Conservation (phyloP, 2,113 vertebrate genomes). For the Hippopotamus amphibius region DNA sequence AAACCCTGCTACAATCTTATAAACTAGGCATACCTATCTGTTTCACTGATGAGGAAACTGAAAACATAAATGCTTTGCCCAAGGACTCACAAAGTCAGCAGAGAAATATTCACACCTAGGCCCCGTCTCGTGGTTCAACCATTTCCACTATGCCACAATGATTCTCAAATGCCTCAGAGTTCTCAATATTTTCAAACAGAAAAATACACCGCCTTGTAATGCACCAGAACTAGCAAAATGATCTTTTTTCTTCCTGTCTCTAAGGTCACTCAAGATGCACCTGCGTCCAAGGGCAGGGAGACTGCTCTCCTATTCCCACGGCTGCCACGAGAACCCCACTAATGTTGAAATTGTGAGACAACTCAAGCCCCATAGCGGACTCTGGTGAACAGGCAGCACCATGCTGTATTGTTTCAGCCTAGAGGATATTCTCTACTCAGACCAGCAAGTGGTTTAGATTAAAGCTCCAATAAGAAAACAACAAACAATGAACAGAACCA, state of each 20-base stretch:
- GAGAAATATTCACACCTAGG: background rate
- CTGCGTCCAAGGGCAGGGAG: background rate
- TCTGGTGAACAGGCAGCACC: conserved; percentile 41
- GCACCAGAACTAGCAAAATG: conserved; percentile 7
- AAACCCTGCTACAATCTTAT: background rate
- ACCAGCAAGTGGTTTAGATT: background rate
- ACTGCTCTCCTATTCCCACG: background rate
- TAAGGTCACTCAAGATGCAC: background rate
- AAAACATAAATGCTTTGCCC: conserved; percentile 4
- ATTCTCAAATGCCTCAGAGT: background rate
- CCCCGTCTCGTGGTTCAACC: background rate
- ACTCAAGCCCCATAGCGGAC: background rate
- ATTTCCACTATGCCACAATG: background rate
- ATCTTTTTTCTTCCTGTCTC: background rate
- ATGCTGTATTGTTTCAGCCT: conserved; percentile 31
- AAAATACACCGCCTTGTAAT: background rate
- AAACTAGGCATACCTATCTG: background rate
- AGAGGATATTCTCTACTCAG: conserved; percentile 23
- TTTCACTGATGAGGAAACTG: background rate
- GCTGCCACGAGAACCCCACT: background rate
- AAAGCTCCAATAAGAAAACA: conserved; percentile 51
- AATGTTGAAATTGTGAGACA: conserved; percentile 23
- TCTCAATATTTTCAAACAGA: background rate
- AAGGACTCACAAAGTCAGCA: background rate
- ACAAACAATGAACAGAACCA: conserved; percentile 62